A percentile compares a stretch with the other conserved stretches of the same genome.
These are phyloP conservation scores for Ursus arctos DNA, from an alignment of 2,113 vertebrate species.

Conservation along the genomic window DNA sequence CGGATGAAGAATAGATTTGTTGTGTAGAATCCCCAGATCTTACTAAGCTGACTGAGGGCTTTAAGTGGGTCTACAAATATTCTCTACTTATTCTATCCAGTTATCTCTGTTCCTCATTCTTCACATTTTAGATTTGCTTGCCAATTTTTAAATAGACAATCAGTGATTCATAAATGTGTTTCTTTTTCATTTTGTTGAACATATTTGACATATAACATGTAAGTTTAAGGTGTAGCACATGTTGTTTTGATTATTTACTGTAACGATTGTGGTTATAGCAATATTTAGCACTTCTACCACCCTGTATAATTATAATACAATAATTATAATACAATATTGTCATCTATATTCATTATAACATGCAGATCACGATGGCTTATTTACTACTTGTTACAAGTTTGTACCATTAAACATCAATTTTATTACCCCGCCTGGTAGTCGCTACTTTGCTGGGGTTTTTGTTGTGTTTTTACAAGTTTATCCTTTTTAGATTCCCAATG, in stretches of 20 bases:
- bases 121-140: neutral
- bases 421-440: neutral
- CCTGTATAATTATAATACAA: neutral
- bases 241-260: neutral
- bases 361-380: neutral
- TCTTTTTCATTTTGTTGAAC: neutral
- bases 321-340: neutral
- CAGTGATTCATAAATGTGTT: neutral
- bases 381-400: neutral
- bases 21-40: neutral
- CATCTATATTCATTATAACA: neutral
- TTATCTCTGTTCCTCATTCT: neutral
- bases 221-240: neutral
- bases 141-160: neutral
- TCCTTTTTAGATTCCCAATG: neutral
- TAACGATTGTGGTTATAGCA: neutral
- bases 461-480: neutral
- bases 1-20: neutral
- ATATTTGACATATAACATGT: neutral
- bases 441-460: neutral
- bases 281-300: neutral
- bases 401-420: neutral
- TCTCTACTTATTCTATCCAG: neutral
- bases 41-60: neutral
- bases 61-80: neutral